Base-by-base conservation (phyloP, 2,888 invertebrate genomes). In the Cryptocephalus moraei region DNA sequence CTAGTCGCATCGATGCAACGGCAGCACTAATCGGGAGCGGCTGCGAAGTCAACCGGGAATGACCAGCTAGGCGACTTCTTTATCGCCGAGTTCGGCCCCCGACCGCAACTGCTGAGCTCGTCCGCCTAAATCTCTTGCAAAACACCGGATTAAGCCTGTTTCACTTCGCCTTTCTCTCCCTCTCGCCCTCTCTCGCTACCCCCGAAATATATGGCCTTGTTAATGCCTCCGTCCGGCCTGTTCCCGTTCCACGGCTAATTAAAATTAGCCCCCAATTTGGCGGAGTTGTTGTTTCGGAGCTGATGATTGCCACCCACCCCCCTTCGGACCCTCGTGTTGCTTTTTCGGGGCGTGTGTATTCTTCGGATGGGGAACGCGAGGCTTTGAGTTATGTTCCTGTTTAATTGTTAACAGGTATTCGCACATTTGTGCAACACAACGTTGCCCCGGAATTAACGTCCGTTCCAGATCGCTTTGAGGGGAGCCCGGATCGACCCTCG, bases 41-140 rank as follows among this genome's bases (percentile, higher is more conserved):
- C 22, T 22, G 22, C 6, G 2, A 52, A 61, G 61, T 59, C 63
- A 63, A 62, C 63, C 62, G 53, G 52, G 54, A 62, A 62, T 57
- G 60, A 56, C 62, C 59, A 60, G 58, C 61, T 59, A 57, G 62
- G 59, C 61, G 59, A 57, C 60, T 64, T 64, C 63, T 63, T 64
- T 64, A 62, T 63, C 62, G 62, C 62, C 59, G 58, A 62, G 49
- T 63, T 64, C 58, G 63, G 62, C 62, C 62, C 57, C 58, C 52
- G 59, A 63, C 63, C 63, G 55, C 62, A 63, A 62, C 58, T 62
- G 63, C 64, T 63, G 63, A 64, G 62, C 45, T 46, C 50, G 50
- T 49, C 50, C 50, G 49, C 48, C 52, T 56, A 55, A 61, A 59
- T 56, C 58, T 56, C 54, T 59, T 55, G 57, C 57, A 59, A 60